Conservation (phyloP, 2,888 invertebrate species). For the Hanleya hanleyi region DNA sequence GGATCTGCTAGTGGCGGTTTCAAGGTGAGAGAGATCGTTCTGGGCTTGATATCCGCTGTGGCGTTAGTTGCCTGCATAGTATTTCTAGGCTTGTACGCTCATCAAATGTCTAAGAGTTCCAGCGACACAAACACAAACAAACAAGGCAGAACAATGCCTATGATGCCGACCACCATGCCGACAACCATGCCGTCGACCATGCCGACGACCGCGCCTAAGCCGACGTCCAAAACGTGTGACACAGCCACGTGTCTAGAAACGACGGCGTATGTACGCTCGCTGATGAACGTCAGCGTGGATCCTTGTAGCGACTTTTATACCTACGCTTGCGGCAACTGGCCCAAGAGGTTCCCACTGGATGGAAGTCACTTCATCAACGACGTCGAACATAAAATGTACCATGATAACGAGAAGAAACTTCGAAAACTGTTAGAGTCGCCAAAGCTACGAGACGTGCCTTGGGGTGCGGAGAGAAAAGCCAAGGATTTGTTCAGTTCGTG, state of each 20-base stretch:
- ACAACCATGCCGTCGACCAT: too few relatives aligned
- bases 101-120: too few relatives aligned
- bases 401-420: conserved; percentile 54
- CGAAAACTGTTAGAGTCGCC: background rate
- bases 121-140: too few relatives aligned
- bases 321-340: conserved; percentile 6
- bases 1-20: too few relatives aligned
- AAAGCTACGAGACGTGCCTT: conserved; percentile 27
- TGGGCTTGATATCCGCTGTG: background rate
- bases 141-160: too few relatives aligned
- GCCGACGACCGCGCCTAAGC: background rate
- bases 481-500: conserved; percentile 79
- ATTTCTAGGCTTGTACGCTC: conserved; percentile 2
- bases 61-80: background rate
- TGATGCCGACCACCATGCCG: too few relatives aligned
- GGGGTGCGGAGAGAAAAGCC: conserved; percentile 77
- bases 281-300: background rate
- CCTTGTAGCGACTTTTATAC: conserved; percentile 11
- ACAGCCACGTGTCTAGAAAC: background rate
- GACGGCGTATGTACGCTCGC: background rate
- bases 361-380: conserved; percentile 43
- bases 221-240: background rate
- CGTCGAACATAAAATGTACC: conserved; percentile 46
- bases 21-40: background rate
- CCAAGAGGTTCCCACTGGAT: conserved; percentile 34